phyloP scores from a whole-genome alignment of 2,888 invertebrate species.

The Catocala sponsa region DNA sequence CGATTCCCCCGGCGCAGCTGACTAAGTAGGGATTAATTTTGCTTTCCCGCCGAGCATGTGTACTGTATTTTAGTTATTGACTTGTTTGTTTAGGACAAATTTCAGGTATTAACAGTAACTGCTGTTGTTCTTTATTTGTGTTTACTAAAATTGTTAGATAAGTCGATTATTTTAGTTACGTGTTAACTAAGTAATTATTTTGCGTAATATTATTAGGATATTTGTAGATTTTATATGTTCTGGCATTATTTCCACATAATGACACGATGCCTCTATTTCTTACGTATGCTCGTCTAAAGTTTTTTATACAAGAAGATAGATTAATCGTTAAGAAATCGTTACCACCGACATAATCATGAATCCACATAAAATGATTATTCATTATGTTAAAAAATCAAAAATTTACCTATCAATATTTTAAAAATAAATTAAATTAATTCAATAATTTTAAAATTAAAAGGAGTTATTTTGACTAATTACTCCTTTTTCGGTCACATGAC shows the following conservation, averaged over 20 bases:
- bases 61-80: constrained; percentile 28
- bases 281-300: no score
- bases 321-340: no score
- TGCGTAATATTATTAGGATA: neutral
- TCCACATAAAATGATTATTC: no score
- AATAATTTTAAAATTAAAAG: no score
- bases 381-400: no score
- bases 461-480: no score
- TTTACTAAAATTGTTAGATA: constrained; percentile 16
- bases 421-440: no score
- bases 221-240: neutral
- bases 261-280: no score
- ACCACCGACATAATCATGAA: no score
- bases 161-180: constrained; percentile 9
- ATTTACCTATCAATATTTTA: no score
- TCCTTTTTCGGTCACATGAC: no score
- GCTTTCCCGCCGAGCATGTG: constrained; percentile 1
- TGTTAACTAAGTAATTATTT: neutral
- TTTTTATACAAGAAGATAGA: no score
- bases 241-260: neutral
- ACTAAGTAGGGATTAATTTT: constrained; percentile 21
- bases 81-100: constrained; percentile 42
- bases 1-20: constrained; percentile 2
- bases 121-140: constrained; percentile 24
- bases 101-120: constrained; percentile 21